These are phyloP conservation scores for Atta colombica DNA, from an alignment of 1,140 invertebrate genomes.

Conservation along the genomic window DNA sequence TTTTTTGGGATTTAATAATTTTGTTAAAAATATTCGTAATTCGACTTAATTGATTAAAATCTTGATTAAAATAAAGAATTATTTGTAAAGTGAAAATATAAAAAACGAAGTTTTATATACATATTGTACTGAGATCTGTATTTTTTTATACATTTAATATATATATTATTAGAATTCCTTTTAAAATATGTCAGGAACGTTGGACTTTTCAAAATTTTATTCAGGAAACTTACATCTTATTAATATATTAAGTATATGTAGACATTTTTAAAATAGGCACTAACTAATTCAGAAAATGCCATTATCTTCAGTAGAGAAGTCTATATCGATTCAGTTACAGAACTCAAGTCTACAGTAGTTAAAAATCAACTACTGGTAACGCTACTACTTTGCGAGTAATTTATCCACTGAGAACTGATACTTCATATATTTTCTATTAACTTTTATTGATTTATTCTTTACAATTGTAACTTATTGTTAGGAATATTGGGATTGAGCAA, in stretches of 20 bases:
- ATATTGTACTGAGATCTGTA: neutral
- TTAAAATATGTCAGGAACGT: neutral
- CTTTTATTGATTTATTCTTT: neutral
- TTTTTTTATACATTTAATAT: neutral
- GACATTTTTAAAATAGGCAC: neutral
- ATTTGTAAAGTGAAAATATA: neutral
- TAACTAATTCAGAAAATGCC: neutral
- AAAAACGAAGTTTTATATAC: neutral
- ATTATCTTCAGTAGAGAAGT: conserved; percentile 7
- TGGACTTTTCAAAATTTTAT: neutral
- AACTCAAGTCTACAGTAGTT: neutral
- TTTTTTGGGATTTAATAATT: neutral
- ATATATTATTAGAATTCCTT: neutral
- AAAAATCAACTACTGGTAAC: neutral
- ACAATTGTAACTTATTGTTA: neutral
- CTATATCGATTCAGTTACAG: neutral
- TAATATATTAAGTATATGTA: no score
- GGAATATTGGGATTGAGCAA: neutral
- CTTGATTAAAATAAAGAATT: neutral
- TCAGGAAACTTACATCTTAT: neutral
- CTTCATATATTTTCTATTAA: neutral
- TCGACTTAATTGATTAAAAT: neutral
- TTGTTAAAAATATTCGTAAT: neutral
- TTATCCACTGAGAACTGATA: neutral
- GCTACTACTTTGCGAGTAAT: neutral